Conservation (phyloP, 2,113 vertebrate genomes). For the Solea senegalensis region DNA sequence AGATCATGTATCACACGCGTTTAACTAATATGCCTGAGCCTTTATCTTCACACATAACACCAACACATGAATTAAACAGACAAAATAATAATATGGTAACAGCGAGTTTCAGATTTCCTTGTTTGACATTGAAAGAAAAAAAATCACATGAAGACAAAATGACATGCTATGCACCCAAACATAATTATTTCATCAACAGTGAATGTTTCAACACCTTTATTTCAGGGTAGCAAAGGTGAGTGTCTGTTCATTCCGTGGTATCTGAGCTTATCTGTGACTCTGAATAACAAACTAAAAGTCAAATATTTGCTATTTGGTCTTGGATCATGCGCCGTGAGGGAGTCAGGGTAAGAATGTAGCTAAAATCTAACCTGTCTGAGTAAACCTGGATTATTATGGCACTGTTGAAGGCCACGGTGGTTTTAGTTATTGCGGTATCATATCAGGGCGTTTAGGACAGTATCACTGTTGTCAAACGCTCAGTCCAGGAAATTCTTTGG, state of each 20-base stretch:
- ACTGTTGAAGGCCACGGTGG: slow-evolving; percentile 13
- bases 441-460: slow-evolving; percentile 26
- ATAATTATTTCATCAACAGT: too few species aligned
- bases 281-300: slow-evolving; percentile 40
- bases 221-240: background rate
- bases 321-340: slow-evolving; percentile 15
- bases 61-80: background rate
- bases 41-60: too few species aligned
- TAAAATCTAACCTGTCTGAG: slow-evolving; percentile 32
- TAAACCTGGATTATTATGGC: slow-evolving; percentile 34
- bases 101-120: background rate
- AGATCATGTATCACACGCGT: too few species aligned
- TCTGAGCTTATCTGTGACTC: slow-evolving; percentile 30
- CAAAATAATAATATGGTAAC: background rate
- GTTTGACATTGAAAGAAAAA: background rate
- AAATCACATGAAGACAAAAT: too few species aligned
- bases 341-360: background rate
- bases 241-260: slow-evolving; percentile 1
- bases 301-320: slow-evolving; percentile 51
- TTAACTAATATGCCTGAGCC: too few species aligned
- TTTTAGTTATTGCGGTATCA: slow-evolving; percentile 10
- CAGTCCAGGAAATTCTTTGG: slow-evolving; percentile 39
- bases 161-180: too few species aligned
- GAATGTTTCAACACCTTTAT: background rate
- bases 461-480: slow-evolving; percentile 1